Percentiles rank a stretch among this genome's conserved stretches.
These are phyloP conservation scores for Aleiodes sp. DNA, from an alignment of 1,140 invertebrate species.

Conservation along the genomic window DNA sequence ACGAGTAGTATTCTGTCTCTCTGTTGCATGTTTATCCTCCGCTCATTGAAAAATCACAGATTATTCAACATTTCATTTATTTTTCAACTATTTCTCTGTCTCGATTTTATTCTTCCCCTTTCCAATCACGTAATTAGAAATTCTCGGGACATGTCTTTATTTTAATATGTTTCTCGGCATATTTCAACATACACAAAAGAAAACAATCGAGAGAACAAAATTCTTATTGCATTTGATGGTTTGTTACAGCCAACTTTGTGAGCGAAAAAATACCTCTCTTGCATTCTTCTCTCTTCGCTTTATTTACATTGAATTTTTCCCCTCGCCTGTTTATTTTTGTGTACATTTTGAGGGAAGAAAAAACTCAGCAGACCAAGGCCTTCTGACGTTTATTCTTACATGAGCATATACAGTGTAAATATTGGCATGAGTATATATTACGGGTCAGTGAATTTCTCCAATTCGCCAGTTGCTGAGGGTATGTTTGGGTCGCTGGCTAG, in stretches of 20 bases:
- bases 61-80: not conserved
- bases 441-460: constrained; percentile 33
- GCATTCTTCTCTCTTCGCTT: not conserved
- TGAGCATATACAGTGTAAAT: constrained; percentile 25
- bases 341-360: not conserved
- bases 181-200: not conserved
- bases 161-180: not conserved
- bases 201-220: not conserved
- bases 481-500: not conserved
- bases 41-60: not conserved
- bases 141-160: not conserved
- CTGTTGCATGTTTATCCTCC: not conserved
- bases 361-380: not conserved
- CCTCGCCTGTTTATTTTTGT: not conserved
- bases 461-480: constrained; percentile 22
- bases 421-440: constrained; percentile 34
- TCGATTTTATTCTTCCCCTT: not conserved
- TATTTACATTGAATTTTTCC: not conserved
- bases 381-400: constrained; percentile 14
- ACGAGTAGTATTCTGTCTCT: not conserved
- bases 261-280: no score
- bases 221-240: no score
- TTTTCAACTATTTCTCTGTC: not conserved
- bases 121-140: constrained; percentile 9
- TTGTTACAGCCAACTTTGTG: no score